These are phyloP conservation scores for Glyptemys insculpta DNA, from an alignment of 2,797 vertebrate genomes.

Conservation along the genomic window DNA sequence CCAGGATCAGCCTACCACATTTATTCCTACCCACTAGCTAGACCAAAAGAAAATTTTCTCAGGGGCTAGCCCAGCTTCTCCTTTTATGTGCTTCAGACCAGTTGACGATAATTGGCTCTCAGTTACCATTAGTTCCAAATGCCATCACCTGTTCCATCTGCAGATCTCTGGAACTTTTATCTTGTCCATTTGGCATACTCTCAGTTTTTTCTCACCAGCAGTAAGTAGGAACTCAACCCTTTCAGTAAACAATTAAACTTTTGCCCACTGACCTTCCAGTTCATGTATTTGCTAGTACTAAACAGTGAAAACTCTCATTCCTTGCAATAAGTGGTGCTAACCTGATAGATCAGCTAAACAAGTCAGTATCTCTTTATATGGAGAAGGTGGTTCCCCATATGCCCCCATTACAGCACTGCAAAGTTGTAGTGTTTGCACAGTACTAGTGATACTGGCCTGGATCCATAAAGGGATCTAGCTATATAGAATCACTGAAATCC, in stretches of 20 bases:
- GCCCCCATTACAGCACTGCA: neutral
- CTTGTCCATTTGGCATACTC: conserved; percentile 6
- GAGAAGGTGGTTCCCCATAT: neutral
- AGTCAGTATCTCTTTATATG: neutral
- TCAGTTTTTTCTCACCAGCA: neutral
- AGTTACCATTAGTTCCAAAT: neutral
- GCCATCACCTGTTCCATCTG: neutral
- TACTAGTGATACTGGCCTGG: neutral
- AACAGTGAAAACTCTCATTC: neutral
- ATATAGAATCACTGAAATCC: neutral
- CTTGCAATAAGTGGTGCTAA: neutral
- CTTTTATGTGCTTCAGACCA: neutral
- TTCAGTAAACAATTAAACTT: neutral
- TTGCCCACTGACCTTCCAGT: neutral
- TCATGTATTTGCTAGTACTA: neutral
- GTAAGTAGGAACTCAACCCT: neutral
- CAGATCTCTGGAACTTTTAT: neutral
- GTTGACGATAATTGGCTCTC: neutral
- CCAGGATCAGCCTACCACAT: neutral
- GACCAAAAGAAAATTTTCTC: neutral
- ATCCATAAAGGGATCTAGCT: neutral
- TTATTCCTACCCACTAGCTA: neutral
- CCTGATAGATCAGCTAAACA: neutral
- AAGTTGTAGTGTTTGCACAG: neutral
- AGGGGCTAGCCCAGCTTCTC: neutral